Base-by-base conservation (phyloP, 2,797 vertebrate genomes). In the Adelosebastes latens region DNA sequence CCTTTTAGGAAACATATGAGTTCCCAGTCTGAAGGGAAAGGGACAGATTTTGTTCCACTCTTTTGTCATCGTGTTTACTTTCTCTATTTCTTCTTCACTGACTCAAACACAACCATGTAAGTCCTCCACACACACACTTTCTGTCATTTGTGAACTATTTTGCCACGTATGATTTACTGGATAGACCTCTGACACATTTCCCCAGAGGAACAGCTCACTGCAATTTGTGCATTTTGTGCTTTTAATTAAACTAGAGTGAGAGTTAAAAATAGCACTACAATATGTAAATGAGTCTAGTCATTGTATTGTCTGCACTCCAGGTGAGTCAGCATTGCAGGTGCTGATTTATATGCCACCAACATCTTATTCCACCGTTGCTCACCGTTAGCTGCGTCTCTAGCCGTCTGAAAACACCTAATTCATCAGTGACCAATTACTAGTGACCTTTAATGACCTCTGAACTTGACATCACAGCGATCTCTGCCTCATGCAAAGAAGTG, bases 391-490 rank as follows among this genome's bases (percentile, higher is more conserved):
- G 3, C n/a, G 46, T 59, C 77, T 64, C 46, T 66, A 31, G 46
- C 36, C 16, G 1, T 66, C 13, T 53, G 12, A 75, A 87, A 86
- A 78, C 77, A 79, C 8, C 59, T 53, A 24, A 80, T 88, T 93
- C 83, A 87, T 88, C 79, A 84, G 68, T 72, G 72, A 60, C 77
- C 72, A 87, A 89, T 88, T 87, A 85, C 52, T 27, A 12, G 12
- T 79, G 78, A 86, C 89, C 85, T 88, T 81, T 68, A 53, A 59
- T 84, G 88, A 85, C 82, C 79, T 82, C 78, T 58, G 64, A 80
- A 56, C 78, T 69, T 82, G 52, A 81, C 75, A 61, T 79, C 32
- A 82, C 60, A 64, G 22, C 10, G 11, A 70, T 79, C 68, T 80
- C 77, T 71, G 52, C 56, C 60, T 66, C 22, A 20, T 31, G n/a